Evolutionary conservation across 2,113 vertebrate genomes (phyloP).

Genomic region (Hucho hucho): DNA sequence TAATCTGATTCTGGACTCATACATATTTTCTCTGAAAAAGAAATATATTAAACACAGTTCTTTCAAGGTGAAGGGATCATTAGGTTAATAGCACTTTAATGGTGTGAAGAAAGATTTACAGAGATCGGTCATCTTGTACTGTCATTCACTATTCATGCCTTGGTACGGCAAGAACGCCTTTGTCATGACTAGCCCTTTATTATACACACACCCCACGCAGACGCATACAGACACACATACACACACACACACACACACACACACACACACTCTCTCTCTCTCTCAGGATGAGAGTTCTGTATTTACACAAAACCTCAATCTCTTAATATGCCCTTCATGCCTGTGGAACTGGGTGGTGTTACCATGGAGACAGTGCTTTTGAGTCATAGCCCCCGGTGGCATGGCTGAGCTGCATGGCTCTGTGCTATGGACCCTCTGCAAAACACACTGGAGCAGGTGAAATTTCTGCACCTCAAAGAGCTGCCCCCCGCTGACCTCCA

Average conservation of each 20-base stretch:
- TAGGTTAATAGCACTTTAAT: neutral
- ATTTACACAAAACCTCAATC: conserved; percentile 47
- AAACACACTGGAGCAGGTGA: conserved; percentile 38
- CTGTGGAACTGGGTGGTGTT: conserved; percentile 59
- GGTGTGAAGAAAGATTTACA: neutral
- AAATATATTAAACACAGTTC: conserved; percentile 4
- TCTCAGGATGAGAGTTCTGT: neutral
- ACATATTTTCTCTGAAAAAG: conserved; percentile 11
- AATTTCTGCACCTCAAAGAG: conserved; percentile 59
- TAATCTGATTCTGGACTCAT: conserved; percentile 26
- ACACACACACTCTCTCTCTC: conserved; percentile 15
- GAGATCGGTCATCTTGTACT: neutral
- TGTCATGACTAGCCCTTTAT: too few relatives aligned
- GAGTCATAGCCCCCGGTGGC: conserved; percentile 57
- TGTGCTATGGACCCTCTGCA: conserved; percentile 25
- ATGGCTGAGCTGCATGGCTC: conserved; percentile 16
- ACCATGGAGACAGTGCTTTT: conserved; percentile 63
- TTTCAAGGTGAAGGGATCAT: conserved; percentile 1
- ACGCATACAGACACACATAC: too few relatives aligned
- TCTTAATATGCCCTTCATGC: conserved; percentile 66
- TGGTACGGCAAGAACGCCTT: too few relatives aligned
- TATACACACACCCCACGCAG: too few relatives aligned
- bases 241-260: conserved; percentile 2
- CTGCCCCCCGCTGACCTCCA: conserved; percentile 38
- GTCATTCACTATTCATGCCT: too few relatives aligned